phyloP scores from a whole-genome alignment of 2,113 vertebrate species.

The Caretta caretta region DNA sequence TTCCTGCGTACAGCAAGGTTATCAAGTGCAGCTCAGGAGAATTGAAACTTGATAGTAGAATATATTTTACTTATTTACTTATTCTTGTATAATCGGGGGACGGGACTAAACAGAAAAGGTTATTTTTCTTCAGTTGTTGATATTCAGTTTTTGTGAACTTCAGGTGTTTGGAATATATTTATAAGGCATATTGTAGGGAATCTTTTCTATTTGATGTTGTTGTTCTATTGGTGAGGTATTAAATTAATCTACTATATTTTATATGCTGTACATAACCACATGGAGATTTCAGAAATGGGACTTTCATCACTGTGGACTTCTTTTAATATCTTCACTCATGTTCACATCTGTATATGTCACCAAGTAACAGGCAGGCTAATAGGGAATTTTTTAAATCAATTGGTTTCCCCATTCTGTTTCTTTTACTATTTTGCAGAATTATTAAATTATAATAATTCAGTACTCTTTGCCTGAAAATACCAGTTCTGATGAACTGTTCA shows the following conservation, averaged over 20 bases:
- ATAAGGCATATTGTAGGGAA: neutral
- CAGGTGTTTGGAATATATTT: neutral
- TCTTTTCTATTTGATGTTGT: neutral
- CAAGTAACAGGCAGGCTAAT: neutral
- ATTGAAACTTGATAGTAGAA: neutral
- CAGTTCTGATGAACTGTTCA: neutral
- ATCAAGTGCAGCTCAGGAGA: neutral
- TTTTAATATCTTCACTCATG: neutral
- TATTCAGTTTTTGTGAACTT: neutral
- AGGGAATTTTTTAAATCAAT: neutral
- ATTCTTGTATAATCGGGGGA: neutral
- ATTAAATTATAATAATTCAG: neutral
- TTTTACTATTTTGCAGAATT: neutral
- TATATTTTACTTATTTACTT: neutral
- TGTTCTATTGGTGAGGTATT: neutral
- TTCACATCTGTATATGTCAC: neutral
- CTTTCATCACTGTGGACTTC: neutral
- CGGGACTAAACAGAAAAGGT: neutral
- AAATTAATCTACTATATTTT: neutral
- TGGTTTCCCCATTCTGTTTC: neutral
- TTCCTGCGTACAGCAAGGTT: neutral
- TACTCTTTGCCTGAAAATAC: neutral
- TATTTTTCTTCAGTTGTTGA: neutral
- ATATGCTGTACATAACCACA: fast-evolving
- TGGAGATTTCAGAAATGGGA: neutral